Evolutionary conservation across 1,140 invertebrate genomes (phyloP), one percentile per base, ranked within the genome.

Genomic region (Achatina immaculata): DNA sequence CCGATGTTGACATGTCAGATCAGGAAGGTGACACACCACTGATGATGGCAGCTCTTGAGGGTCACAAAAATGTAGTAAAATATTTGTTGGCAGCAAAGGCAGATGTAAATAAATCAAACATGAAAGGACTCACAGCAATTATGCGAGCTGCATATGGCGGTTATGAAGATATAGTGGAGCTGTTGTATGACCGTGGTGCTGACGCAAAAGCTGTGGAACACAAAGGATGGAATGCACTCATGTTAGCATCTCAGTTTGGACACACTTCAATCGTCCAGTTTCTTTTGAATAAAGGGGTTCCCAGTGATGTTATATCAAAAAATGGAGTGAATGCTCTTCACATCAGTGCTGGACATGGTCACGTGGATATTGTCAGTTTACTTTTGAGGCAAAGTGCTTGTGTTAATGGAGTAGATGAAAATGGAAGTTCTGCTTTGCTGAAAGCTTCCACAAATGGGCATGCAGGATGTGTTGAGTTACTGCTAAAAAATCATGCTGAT

Each of bases 1-100:
- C 81, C 0, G 72, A 80, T 45, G 55, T 58, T 42, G 71, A 78
- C 43, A 66, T 68, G 3, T 58, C 55, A 4, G 81, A 82, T 48
- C 66, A 78, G 71, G 71, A 82, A 51, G 77, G 77, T 4, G 81
- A 79, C 69, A 79, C 69, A n/a, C 76, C 81, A 6, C 58, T 82
- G 28, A 82, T 82, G 81, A 48, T 82, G 58, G 81, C 81, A 21
- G 76, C 77, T 40, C 77, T 75, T 48, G 74, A 82, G 40, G 78
- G 76, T 58, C 81, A 82, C 36, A 19, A 79, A 24, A 48, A 58
- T 28, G 69, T 80, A 28, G 81, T 75, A 4, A 69, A 68, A 38
- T 31, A 75, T 55, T 38, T 82, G 51, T n/a, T 82, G 55, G 40
- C 65, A 24, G 76, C 76, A 1, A 77, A 72, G 6, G 77, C 81